These are phyloP conservation scores for Parelbella ahira DNA, from an alignment of 2,888 invertebrate species.

Conservation along the genomic window DNA sequence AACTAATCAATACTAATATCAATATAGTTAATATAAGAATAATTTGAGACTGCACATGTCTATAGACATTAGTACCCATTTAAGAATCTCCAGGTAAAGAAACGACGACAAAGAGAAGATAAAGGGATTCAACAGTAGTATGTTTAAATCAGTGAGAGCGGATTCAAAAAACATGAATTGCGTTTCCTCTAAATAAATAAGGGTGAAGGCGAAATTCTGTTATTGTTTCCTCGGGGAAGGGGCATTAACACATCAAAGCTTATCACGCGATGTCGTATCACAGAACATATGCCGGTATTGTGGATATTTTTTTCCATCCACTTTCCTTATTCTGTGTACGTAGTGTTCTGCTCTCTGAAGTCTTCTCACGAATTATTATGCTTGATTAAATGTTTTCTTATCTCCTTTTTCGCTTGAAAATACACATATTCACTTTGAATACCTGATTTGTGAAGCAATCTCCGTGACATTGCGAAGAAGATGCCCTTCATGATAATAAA, in stretches of 20 bases:
- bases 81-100: no score
- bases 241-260: slow-evolving; percentile 31
- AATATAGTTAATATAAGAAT: no score
- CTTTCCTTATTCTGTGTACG: no score
- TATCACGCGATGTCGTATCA: slow-evolving; percentile 28
- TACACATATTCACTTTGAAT: background rate
- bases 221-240: slow-evolving; percentile 27
- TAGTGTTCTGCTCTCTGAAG: background rate
- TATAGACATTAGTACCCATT: no score
- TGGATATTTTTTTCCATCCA: background rate
- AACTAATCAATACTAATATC: no score
- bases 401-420: background rate
- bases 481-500: no score
- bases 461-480: background rate
- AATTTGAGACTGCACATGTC: no score
- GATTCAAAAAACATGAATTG: slow-evolving; percentile 1
- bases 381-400: slow-evolving; percentile 1
- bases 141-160: slow-evolving; percentile 1
- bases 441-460: background rate
- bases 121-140: background rate
- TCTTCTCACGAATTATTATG: background rate
- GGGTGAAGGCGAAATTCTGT: slow-evolving; percentile 12
- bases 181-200: slow-evolving; percentile 16
- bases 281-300: slow-evolving; percentile 7
- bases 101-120: no score